Evolutionary conservation across 1,140 invertebrate genomes (phyloP).

Genomic region (Pentalonia nigronervosa): DNA sequence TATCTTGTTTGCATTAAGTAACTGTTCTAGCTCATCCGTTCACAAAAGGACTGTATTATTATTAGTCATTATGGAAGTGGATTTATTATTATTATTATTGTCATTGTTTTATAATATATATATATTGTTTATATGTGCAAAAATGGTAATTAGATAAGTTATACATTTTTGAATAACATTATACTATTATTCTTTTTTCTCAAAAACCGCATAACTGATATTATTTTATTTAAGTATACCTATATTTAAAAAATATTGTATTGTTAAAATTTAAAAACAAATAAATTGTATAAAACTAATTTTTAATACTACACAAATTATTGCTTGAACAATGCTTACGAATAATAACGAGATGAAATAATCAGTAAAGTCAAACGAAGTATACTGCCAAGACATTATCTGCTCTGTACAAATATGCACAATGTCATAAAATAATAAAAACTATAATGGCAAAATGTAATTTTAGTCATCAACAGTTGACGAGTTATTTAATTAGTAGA

Average conservation of each 20-base stretch:
- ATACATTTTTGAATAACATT: background rate
- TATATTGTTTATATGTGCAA: background rate
- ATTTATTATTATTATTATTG: background rate
- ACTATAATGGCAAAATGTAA: background rate
- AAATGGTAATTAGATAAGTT: background rate
- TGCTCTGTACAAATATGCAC: background rate
- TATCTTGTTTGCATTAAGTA: slow-evolving; percentile 18
- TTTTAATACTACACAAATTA: background rate
- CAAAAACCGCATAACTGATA: background rate
- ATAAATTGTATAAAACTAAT: background rate
- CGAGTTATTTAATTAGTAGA: background rate
- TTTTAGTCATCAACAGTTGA: background rate
- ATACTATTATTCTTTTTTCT: background rate
- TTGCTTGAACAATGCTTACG: background rate
- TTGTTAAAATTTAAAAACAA: background rate
- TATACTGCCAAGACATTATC: background rate
- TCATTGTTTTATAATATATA: background rate
- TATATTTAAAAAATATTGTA: background rate
- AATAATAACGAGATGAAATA: background rate
- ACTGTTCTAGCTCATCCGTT: background rate
- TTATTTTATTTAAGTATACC: background rate
- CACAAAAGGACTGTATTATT: background rate
- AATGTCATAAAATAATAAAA: background rate
- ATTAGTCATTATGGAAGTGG: background rate
- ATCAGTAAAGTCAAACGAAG: background rate